Conservation (phyloP, 2,888 invertebrate genomes). For the Ashinkailepas kermadecensis region DNA sequence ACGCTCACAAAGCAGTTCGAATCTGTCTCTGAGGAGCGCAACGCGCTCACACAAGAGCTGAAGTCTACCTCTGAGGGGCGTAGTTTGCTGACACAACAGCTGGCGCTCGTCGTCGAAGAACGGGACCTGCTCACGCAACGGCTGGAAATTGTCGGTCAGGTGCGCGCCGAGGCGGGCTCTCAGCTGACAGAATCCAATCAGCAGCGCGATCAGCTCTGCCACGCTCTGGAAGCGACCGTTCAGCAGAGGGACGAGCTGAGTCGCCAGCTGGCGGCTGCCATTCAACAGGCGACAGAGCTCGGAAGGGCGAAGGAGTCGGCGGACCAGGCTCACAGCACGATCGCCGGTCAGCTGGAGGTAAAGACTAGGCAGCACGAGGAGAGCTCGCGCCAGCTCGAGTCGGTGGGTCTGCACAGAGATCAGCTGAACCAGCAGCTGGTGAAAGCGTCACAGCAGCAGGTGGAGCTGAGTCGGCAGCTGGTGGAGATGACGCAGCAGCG, state of each 20-base stretch:
- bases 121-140: background rate
- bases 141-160: background rate
- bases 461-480: background rate
- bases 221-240: background rate
- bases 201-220: constrained; percentile 3
- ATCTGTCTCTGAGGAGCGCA: background rate
- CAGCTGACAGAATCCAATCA: background rate
- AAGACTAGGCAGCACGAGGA: background rate
- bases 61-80: background rate
- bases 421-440: background rate
- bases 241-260: constrained; percentile 5
- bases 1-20: background rate
- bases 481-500: background rate
- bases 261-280: background rate
- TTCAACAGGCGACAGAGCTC: background rate
- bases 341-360: background rate
- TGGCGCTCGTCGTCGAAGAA: background rate
- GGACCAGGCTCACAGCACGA: background rate
- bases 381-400: background rate
- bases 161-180: background rate
- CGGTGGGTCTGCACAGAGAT: background rate
- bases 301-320: background rate
- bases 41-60: background rate
- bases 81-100: background rate
- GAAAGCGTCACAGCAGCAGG: background rate